Conservation (phyloP, 2,888 invertebrate species). For the Liopterus haemorrhoidalis region DNA sequence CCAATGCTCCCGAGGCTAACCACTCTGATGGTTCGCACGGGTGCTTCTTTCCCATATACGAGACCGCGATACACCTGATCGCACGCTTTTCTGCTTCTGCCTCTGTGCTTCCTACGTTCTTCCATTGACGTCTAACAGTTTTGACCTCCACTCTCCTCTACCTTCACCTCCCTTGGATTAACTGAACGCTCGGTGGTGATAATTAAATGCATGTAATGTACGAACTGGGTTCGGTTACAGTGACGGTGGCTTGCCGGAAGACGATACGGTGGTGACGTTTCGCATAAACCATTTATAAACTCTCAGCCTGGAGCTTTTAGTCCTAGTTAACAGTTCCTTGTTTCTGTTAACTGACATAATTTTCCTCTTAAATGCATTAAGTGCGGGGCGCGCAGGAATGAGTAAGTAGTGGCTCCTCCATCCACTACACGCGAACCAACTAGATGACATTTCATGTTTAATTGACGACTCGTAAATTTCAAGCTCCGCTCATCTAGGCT, state of each 20-base stretch:
- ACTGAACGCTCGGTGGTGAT: no score
- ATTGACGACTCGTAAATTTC: conserved; percentile 33
- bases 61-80: no score
- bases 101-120: no score
- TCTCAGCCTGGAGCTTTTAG: conserved; percentile 42
- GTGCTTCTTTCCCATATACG: no score
- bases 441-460: conserved; percentile 38
- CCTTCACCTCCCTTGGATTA: no score
- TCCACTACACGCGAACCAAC: conserved; percentile 25
- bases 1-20: no score
- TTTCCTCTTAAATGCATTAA: conserved; percentile 46
- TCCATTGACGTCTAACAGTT: no score
- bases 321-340: conserved; percentile 44
- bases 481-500: neutral
- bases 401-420: conserved; percentile 34
- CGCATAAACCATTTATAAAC: conserved; percentile 43
- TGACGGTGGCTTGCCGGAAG: neutral
- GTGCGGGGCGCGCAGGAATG: conserved; percentile 39
- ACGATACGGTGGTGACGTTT: conserved; percentile 6
- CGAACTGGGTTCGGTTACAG: neutral
- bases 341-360: conserved; percentile 45
- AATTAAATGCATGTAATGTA: no score
- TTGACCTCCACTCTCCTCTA: no score
- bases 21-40: no score
- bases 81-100: no score